Base-by-base conservation (phyloP, 2,113 vertebrate genomes). In the Elachura formosa region DNA sequence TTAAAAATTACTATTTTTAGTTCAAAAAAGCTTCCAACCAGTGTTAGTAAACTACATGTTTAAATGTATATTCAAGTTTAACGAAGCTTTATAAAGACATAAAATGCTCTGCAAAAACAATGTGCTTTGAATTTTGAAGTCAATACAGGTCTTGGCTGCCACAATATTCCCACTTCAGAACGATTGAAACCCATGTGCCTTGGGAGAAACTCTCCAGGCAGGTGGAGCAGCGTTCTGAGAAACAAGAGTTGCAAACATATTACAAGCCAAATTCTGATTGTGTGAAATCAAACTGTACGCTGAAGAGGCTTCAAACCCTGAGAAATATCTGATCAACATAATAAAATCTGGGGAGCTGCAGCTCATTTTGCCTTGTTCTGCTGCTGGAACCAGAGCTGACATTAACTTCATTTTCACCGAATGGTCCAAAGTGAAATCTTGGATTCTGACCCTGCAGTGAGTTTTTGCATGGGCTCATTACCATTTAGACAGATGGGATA, bases 161-260 rank as follows among this genome's bases (percentile, higher is more conserved):
- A 2, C 33, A 38, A 12, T 13, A 11, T 38, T 36, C 46, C 8
- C 20, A 3, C 20, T 36, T 14, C 29, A 21, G 55, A 17, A 25
- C 2, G n/a, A 54, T 10, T 36, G 36, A 20, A 62, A 24, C 1
- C 2, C 0, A 0, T 23, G 26, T 38, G 1, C 59, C 62, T 29
- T n/a, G 36, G 58, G 56, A 92, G 56, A 17, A 68, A 17, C 82
- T 55, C 4, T 2, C 17, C 41, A 41, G 12, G 45, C 9, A 80
- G 51, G 34, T 66, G 49, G 49, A 12, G 54, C 72, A 86, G 36
- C 9, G 18, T 33, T 67, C 67, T 63, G 67, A 45, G 40, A 29
- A 67, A 29, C 20, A 41, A 71, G 14, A 10, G 29, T 9, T 6
- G 33, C 63, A 67, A 69, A 68, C 55, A 36, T 6, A 1, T 66